phyloP scores from a whole-genome alignment of 2,888 invertebrate species.

The Ectobius pallidus region DNA sequence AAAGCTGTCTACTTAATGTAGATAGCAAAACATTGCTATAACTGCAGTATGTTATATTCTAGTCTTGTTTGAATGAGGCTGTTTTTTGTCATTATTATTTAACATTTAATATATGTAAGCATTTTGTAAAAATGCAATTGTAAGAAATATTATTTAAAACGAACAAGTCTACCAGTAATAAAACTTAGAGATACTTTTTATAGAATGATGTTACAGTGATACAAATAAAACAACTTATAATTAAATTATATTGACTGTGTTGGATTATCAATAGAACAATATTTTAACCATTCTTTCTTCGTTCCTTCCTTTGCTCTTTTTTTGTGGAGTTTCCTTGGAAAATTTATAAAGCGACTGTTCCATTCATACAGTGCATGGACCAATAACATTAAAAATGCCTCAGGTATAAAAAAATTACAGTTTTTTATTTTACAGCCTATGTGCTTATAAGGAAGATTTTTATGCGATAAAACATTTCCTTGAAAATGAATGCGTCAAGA shows the following conservation, averaged over 20 bases:
- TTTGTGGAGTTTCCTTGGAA: too few relatives aligned
- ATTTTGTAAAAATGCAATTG: neutral
- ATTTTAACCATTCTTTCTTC: too few relatives aligned
- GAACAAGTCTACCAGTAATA: neutral
- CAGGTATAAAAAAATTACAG: too few relatives aligned
- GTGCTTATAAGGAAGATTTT: too few relatives aligned
- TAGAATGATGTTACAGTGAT: neutral
- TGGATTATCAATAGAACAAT: too few relatives aligned
- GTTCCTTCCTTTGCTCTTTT: too few relatives aligned
- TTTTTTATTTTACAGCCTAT: too few relatives aligned
- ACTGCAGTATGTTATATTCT: neutral
- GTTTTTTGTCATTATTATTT: neutral
- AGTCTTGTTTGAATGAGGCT: slow-evolving; percentile 4
- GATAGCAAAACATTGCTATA: neutral
- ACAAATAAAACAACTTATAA: neutral
- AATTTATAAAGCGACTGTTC: too few relatives aligned
- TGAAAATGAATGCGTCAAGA: too few relatives aligned
- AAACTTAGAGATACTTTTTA: neutral
- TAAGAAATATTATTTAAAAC: slow-evolving; percentile 3
- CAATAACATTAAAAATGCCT: too few relatives aligned
- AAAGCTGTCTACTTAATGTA: neutral
- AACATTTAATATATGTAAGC: neutral
- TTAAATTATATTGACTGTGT: slow-evolving; percentile 2
- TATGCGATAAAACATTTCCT: too few relatives aligned
- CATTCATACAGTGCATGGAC: too few relatives aligned